Evolutionary conservation across 1,140 invertebrate genomes (phyloP), one percentile per base, ranked within the genome.

Genomic region (Agrilus planipennis): DNA sequence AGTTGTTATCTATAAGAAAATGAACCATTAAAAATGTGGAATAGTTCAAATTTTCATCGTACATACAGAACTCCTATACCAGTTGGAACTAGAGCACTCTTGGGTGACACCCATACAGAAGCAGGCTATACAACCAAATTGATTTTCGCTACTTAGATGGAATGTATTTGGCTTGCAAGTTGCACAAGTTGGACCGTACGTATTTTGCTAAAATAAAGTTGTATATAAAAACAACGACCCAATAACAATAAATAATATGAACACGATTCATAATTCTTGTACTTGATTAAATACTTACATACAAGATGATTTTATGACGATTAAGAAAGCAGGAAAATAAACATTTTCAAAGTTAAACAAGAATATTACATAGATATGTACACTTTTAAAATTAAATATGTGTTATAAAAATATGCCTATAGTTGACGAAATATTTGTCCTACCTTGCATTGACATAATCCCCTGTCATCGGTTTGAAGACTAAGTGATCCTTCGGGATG

Each of bases 61-160:
- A 63, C 47, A 53, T 54, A 76, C 77, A 57, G 78, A 75, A 45
- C 76, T 74, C 42, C 88, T 70, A 39, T 80, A 84, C 63, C 76
- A 80, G 41, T 73, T 76, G 10, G 84, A 87, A 44, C 83, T 80
- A 7, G 60, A 64, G 55, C 86, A 91, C 47, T 72, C 65, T 30
- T 68, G 67, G 1, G 81, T 80, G 1, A 90, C 71, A 2, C 89
- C 91, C 69, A 88, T 88, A 55, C 91, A 96, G 78, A 94, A 94
- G 62, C 91, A 95, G 19, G 75, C 71, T 31, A 90, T 82, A 58
- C 91, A 96, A n/a, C 91, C 91, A 50, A 80, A 76, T 53, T 81
- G 77, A 59, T 86, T 75, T 29, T 70, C 64, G 41, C 58, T 51
- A 12, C 81, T 76, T 29, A 93, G 62, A 53, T 81, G 73, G 73